phyloP scores from a whole-genome alignment of 1,140 invertebrate species.

The Diachasma alloeum region DNA sequence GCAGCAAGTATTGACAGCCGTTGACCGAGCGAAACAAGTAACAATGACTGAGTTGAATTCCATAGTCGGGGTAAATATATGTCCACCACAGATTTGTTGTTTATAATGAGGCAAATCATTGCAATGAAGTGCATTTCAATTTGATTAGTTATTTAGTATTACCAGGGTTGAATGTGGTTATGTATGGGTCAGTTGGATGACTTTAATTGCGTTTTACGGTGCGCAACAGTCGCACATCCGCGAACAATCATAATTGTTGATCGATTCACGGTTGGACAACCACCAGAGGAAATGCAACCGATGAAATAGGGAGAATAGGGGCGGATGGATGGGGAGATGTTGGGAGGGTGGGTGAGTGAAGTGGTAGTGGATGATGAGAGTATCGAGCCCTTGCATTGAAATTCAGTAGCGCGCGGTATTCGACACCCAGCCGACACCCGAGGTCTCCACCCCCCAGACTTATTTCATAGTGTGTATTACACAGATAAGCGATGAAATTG shows the following conservation, averaged over 20 bases:
- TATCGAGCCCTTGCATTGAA: conserved; percentile 37
- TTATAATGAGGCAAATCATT: neutral
- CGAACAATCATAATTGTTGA: conserved; percentile 43
- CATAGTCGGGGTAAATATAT: conserved; percentile 82
- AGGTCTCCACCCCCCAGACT: conserved; percentile 37
- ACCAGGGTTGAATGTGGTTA: neutral
- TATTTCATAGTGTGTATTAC: conserved; percentile 53
- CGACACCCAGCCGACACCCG: conserved; percentile 35
- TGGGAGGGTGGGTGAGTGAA: neutral
- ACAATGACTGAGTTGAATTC: conserved; percentile 93
- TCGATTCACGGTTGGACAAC: conserved; percentile 35
- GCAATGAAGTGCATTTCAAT: neutral
- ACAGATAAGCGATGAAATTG: conserved; percentile 42
- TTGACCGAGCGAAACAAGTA: conserved; percentile 95
- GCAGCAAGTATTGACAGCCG: conserved; percentile 90
- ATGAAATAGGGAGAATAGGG: neutral
- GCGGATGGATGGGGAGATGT: neutral
- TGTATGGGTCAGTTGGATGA: conserved; percentile 24
- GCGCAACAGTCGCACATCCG: conserved; percentile 32
- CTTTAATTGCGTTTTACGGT: conserved; percentile 40
- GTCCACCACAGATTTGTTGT: neutral
- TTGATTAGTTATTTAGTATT: neutral
- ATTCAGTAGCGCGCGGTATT: conserved; percentile 41
- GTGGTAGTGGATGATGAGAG: conserved; percentile 23
- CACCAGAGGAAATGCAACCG: conserved; percentile 20